Evolutionary conservation across 92 coral and sea anemone species (phyloP).

Genomic region (Zoanthus sansibaricus): DNA sequence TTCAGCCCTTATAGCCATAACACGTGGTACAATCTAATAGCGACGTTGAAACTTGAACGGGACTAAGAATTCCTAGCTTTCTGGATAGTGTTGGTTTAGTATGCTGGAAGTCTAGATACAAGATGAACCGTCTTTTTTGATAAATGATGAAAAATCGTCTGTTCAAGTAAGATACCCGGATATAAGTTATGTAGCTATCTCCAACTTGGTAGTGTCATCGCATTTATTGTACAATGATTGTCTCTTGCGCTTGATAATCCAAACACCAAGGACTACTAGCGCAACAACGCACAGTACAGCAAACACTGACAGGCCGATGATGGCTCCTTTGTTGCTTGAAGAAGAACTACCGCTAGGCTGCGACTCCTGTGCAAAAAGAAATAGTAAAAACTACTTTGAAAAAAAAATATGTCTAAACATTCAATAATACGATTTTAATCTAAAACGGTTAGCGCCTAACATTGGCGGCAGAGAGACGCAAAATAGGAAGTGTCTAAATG

Average conservation of each 20-base stretch:
- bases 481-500: too few species aligned
- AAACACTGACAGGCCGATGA: slow-evolving; percentile 30
- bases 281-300: slow-evolving; percentile 20
- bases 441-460: too few species aligned
- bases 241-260: slow-evolving; percentile 12
- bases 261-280: neutral
- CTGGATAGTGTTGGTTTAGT: neutral
- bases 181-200: neutral
- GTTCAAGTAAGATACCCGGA: neutral
- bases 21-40: neutral
- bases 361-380: neutral
- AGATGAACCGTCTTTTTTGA: neutral
- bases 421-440: too few species aligned
- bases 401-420: too few species aligned
- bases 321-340: slow-evolving; percentile 11
- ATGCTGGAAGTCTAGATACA: neutral
- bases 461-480: too few species aligned
- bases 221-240: neutral
- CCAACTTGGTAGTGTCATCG: slow-evolving; percentile 23
- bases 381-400: neutral
- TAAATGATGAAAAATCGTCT: neutral
- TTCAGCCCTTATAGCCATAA: neutral
- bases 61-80: neutral
- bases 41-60: neutral
- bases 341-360: neutral